Base-by-base conservation (phyloP, 2,113 vertebrate species). In the Gadus chalcogrammus region DNA sequence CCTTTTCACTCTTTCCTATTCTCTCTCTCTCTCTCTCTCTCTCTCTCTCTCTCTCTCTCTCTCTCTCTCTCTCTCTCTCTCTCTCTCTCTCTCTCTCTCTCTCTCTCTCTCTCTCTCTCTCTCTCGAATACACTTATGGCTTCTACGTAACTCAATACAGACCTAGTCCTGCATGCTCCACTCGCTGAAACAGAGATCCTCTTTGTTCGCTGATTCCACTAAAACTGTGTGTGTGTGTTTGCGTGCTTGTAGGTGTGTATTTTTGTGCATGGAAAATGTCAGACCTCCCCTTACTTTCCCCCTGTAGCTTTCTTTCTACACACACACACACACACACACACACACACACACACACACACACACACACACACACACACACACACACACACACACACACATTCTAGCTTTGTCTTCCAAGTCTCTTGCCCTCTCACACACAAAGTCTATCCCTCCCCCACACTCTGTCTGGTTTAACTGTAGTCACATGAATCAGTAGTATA, bases 401-500 rank as follows among this genome's bases (percentile, higher is more conserved):
- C 15, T 17, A n/a, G 5, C 55, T n/a, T 58, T 58, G 15, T 16
- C n/a, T 58, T 58, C 9, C 42, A 48, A 48, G 55, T 58, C n/a
- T 58, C 15, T 17, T n/a, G n/a, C 55, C 15, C 55, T 17, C 55
- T 17, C 55, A 58, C 61, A 62, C 61, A 62, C 61, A 62, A 18
- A 62, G 18, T 28, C 61, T 22, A 18, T 13, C 61, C 18, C 61
- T 22, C 61, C 18, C 61, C 18, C 61, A 64, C 63, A 65, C 61
- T 56, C 35, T 60, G 0, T 35, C 52, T 60, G 7, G 63, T 70
- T 65, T 70, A 65, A 60, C 52, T 67, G 58, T 64, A 74, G 75
- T 80, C 74, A 79, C 79, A 68, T 68, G 71, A 74, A 53, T 73
- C 59, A 60, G 66, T 38, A 69, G 27, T 31, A 59, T 17, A 28